phyloP scores from a whole-genome alignment of 1,140 invertebrate species.

The Trinorchestia longiramus region DNA sequence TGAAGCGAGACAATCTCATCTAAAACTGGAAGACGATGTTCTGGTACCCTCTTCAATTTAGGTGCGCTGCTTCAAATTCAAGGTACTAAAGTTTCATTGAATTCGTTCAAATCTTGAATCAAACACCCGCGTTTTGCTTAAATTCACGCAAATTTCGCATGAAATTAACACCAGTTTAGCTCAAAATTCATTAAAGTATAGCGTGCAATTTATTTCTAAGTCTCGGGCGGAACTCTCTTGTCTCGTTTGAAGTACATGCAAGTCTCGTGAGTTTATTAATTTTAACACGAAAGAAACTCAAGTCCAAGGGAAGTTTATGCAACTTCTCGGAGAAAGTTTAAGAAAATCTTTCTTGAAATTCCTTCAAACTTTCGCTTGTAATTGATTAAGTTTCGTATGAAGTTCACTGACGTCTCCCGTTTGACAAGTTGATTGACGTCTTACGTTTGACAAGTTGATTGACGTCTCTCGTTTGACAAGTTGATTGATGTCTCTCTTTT shows the following conservation, averaged over 20 bases:
- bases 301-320: not conserved
- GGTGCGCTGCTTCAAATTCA: not conserved
- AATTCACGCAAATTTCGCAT: not conserved
- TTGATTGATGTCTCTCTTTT: not conserved
- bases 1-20: conserved; percentile 7
- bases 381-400: not conserved
- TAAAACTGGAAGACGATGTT: conserved; percentile 9
- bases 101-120: not conserved
- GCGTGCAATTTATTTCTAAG: not conserved
- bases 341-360: not conserved
- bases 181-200: not conserved
- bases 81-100: not conserved
- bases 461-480: not conserved
- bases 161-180: not conserved
- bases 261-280: not conserved
- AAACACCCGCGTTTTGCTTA: not conserved
- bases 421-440: not conserved
- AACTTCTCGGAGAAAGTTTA: not conserved
- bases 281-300: not conserved
- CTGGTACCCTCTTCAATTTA: not conserved
- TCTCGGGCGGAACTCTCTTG: not conserved
- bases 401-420: not conserved
- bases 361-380: not conserved
- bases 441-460: not conserved
- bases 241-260: not conserved